Conservation (phyloP, 2,797 vertebrate species). For the Parauchenoglanis ngamensis region DNA sequence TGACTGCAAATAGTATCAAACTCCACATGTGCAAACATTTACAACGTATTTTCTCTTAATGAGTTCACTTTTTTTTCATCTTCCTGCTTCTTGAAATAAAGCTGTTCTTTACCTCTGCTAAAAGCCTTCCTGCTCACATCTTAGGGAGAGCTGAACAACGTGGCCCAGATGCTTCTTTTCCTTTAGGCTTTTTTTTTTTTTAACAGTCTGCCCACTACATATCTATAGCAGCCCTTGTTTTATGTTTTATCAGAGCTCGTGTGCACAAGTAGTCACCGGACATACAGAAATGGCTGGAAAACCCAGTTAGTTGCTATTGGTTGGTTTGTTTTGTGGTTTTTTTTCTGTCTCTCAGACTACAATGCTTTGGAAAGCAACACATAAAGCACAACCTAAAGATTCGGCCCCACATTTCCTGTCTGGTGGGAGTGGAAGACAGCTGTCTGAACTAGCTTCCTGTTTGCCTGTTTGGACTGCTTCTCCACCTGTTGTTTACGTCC, state of each 20-base stretch:
- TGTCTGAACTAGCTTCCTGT: conserved; percentile 58
- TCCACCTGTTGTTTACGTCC: conserved; percentile 60
- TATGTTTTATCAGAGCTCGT: background rate
- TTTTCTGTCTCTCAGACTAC: conserved; percentile 12
- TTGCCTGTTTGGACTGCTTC: conserved; percentile 57
- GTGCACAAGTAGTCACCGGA: background rate
- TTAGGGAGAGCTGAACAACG: conserved; percentile 2
- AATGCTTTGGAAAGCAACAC: conserved; percentile 39
- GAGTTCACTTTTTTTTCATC: conserved; percentile 54
- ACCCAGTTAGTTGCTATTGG: background rate
- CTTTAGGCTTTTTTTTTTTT: background rate
- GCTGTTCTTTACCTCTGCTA: conserved; percentile 47
- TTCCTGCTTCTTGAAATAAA: conserved; percentile 45
- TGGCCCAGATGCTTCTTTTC: conserved; percentile 1
- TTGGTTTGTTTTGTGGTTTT: background rate
- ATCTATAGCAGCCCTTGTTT: background rate
- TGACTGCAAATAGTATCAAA: conserved; percentile 65
- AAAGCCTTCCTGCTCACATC: conserved; percentile 18
- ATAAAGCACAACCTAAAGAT: conserved; percentile 34
- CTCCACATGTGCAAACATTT: conserved; percentile 68
- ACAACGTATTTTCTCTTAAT: conserved; percentile 61
- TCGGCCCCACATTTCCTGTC: conserved; percentile 55
- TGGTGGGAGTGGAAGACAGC: conserved; percentile 49
- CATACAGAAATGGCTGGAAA: background rate
- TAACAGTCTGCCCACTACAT: background rate